Conservation (phyloP, 2,888 invertebrate species). For the Pheosia gnoma region DNA sequence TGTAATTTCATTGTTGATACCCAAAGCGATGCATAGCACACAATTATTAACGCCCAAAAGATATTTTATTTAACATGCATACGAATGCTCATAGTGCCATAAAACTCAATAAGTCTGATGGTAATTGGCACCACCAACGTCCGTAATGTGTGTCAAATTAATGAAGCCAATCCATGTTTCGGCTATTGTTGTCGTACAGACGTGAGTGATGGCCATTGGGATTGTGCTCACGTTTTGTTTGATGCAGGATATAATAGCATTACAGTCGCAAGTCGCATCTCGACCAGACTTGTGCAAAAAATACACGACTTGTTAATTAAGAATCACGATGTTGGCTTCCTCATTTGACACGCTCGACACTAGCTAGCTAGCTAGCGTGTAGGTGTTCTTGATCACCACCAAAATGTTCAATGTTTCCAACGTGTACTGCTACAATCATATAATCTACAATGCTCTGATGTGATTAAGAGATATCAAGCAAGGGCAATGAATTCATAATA, state of each 20-base stretch:
- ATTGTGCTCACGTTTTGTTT: neutral
- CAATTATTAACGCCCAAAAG: no score
- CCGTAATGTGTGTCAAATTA: constrained; percentile 33
- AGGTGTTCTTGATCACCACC: neutral
- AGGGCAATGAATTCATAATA: constrained; percentile 74
- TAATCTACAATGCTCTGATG: constrained; percentile 36
- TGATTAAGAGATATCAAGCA: constrained; percentile 56
- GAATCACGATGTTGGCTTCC: neutral
- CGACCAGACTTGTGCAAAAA: constrained; percentile 6
- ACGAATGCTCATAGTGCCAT: no score
- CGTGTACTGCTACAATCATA: constrained; percentile 13
- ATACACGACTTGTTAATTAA: constrained; percentile 2
- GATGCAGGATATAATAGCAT: neutral
- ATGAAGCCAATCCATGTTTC: constrained; percentile 25
- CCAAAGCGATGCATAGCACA: no score
- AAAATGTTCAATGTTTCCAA: constrained; percentile 6
- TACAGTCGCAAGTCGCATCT: neutral
- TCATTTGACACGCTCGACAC: constrained; percentile 4
- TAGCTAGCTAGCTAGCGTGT: neutral
- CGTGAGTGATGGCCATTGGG: constrained; percentile 1
- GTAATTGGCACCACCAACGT: constrained; percentile 19
- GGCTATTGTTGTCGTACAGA: constrained; percentile 13
- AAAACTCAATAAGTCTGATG: constrained; percentile 1
- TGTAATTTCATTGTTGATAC: no score
- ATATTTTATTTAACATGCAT: no score